Conservation (phyloP, 1,140 invertebrate species). For the Oryctes rhinoceros region DNA sequence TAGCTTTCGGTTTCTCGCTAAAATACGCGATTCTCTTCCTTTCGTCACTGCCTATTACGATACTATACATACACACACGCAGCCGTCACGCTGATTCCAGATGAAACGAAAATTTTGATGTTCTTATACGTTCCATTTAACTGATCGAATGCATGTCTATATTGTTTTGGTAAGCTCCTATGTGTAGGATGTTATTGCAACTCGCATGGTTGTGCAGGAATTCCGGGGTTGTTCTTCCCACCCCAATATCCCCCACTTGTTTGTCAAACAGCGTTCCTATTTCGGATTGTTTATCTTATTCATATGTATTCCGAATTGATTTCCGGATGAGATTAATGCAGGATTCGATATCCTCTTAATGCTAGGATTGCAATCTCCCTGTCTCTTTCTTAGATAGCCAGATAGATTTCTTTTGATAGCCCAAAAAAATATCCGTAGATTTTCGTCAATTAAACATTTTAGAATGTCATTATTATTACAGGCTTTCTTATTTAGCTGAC, state of each 20-base stretch:
- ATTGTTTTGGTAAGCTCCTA: slow-evolving; percentile 37
- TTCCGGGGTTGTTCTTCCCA: slow-evolving; percentile 16
- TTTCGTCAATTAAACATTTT: too few relatives aligned
- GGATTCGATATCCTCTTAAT: background rate
- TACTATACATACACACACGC: slow-evolving; percentile 7
- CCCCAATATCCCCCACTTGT: slow-evolving; percentile 32
- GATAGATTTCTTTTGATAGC: too few relatives aligned
- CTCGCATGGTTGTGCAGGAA: background rate
- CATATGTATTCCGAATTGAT: slow-evolving; percentile 8
- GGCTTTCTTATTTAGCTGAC: too few relatives aligned
- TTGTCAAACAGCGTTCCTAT: slow-evolving; percentile 54
- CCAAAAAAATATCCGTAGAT: too few relatives aligned
- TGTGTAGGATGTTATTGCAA: slow-evolving; percentile 25
- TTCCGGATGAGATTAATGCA: background rate
- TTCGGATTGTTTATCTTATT: slow-evolving; percentile 37
- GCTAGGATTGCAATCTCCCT: background rate
- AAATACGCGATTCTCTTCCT: too few relatives aligned
- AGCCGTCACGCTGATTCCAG: slow-evolving; percentile 46
- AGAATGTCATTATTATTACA: too few relatives aligned
- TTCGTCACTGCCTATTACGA: too few relatives aligned
- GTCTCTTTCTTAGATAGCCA: background rate
- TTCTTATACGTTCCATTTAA: slow-evolving; percentile 50
- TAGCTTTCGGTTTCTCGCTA: too few relatives aligned
- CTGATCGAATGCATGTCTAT: slow-evolving; percentile 49
- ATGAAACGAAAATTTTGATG: slow-evolving; percentile 46